Base-by-base conservation (phyloP, 2,888 invertebrate genomes). In the Slavum lentiscoides region DNA sequence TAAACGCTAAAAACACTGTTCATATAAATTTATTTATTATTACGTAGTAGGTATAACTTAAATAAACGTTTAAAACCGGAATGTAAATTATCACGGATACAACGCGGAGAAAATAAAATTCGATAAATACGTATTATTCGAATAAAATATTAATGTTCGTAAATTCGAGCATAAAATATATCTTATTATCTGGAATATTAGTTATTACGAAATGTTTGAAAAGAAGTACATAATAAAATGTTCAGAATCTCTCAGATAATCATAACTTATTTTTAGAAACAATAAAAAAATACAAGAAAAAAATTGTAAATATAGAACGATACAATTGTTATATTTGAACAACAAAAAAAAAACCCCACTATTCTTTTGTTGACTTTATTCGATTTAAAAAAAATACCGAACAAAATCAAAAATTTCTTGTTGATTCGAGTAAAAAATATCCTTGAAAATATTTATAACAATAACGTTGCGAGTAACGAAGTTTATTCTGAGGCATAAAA, bases 401-500 rank as follows among this genome's bases (percentile, higher is more conserved):
- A 66, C 23, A n/a, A 39, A 66, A n/a, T 39, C 39, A 6, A 39
- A 49, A 13, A 43, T 66, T 15, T 21, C n/a, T n/a, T 39, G 9
- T 66, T 13, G 39, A 15, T 19, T n/a, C 39, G 39, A 43, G 39
- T 39, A 66, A 43, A 21, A 66, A 66, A 43, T 39, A 6, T 13
- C 39, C 13, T 66, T 39, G 19, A 66, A 19, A 66, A 66, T 66
- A 43, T 66, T 66, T 66, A 9, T 21, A 66, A 66, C 66, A 66
- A n/a, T n/a, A 66, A 66, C 66, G 66, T 43, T n/a, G 15, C 15
- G 49, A 8, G 15, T 66, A 66, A 66, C 39, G 39, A 66, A 39
- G 21, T 43, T 39, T 21, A n/a, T n/a, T 39, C 13, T 43, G 13
- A 43, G 7, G 39, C 39, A 37, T 43, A n/a, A 66, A 66, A 66